Conservation (phyloP, 2,113 vertebrate genomes). For the Martes martes region DNA sequence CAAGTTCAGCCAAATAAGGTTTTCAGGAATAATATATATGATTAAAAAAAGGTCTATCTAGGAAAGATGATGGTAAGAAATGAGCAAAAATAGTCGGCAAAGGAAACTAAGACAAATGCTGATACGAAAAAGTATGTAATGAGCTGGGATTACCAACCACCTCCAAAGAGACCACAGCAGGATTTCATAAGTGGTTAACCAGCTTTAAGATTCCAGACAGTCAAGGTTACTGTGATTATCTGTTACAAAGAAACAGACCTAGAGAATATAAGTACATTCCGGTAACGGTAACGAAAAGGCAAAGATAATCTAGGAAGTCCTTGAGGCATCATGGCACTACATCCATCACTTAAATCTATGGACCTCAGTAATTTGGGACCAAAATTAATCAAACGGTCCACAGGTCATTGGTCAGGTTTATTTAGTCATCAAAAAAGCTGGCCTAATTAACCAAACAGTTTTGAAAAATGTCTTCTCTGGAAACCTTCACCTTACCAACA, state of each 20-base stretch:
- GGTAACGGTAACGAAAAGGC: neutral
- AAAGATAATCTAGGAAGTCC: slow-evolving; percentile 50
- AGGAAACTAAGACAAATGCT: slow-evolving; percentile 14
- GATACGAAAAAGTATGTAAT: neutral
- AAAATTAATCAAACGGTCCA: slow-evolving; percentile 65
- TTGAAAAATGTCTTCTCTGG: slow-evolving; percentile 69
- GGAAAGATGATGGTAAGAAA: slow-evolving; percentile 30
- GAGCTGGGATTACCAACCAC: neutral
- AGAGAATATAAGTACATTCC: neutral
- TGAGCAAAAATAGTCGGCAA: neutral
- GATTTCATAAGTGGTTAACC: slow-evolving; percentile 36
- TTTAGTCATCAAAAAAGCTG: slow-evolving; percentile 54
- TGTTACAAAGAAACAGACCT: slow-evolving; percentile 54
- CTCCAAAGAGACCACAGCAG: slow-evolving; percentile 2
- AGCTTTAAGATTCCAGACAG: slow-evolving; percentile 42
- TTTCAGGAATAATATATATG: slow-evolving; percentile 33
- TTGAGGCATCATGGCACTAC: slow-evolving; percentile 40
- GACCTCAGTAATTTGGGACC: slow-evolving; percentile 28
- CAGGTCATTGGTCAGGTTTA: slow-evolving; percentile 71
- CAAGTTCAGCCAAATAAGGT: slow-evolving; percentile 24
- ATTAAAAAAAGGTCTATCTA: slow-evolving; percentile 13
- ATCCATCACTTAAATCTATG: slow-evolving; percentile 62
- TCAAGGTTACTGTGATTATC: slow-evolving; percentile 53
- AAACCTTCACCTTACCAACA: slow-evolving; percentile 59
- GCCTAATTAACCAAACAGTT: slow-evolving; percentile 65